Evolutionary conservation across 2,888 invertebrate species (phyloP), one percentile per base, ranked within the genome.

Genomic region (Cantharis nigra): DNA sequence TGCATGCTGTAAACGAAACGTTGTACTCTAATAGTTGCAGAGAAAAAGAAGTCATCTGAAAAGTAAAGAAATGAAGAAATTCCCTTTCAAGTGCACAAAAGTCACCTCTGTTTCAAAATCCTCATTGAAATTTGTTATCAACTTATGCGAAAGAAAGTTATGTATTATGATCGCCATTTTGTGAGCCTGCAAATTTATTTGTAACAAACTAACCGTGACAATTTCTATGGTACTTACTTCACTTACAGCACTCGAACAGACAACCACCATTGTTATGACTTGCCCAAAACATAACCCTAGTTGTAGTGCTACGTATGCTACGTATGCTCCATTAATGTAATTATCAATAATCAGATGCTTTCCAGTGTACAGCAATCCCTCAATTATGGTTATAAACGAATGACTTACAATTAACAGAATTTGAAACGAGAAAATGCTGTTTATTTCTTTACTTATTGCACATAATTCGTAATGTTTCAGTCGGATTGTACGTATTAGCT

Each of bases 51-150:
- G n/a, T 49, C 49, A 49, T 49, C 49, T 49, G 7, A 49, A 49
- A 49, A n/a, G 2, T 11, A 1, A 49, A 49, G 9, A 7, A n/a
- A n/a, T 49, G 7, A 7, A n/a, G n/a, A 9, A n/a, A 49, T 1
- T n/a, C 7, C 10, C n/a, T 49, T 49, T n/a, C 7, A 49, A 49
- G 9, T n/a, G 49, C 2, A n/a, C n/a, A n/a, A 49, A 16, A n/a
- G n/a, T 49, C n/a, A 74, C 74, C 70, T 74, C 74, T 63, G 33
- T 11, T n/a, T 74, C 63, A 9, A 70, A 14, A 16, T 75, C 49
- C 18, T 65, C 49, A 9, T 65, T 70, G 9, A 13, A 20, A 16
- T 62, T 26, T 23, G 10, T 14, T 14, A 64, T 23, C 11, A 13
- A 20, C 3, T 70, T 64, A 3, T 65, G 18, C 7, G 64, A 28